Evolutionary conservation across 1,140 invertebrate species (phyloP).

Genomic region (Drosophila parabipectinata): DNA sequence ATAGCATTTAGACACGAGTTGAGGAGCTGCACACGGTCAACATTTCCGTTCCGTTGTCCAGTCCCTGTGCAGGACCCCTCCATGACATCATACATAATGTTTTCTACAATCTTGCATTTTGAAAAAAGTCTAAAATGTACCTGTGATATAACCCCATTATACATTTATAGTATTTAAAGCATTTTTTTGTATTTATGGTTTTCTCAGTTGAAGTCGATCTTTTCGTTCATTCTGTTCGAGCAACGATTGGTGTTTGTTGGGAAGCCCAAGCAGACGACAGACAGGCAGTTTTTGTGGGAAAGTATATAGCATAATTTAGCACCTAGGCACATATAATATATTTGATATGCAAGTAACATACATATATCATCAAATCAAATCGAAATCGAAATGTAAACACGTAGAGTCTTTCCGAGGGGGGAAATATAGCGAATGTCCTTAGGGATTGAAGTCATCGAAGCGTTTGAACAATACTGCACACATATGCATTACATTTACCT

Average conservation of each 20-base stretch:
- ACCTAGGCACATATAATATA: slow-evolving; percentile 72
- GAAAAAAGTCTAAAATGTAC: slow-evolving; percentile 81
- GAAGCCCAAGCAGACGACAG: slow-evolving; percentile 13
- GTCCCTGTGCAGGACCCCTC: slow-evolving; percentile 20
- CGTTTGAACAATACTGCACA: slow-evolving; percentile 59
- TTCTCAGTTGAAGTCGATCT: slow-evolving; percentile 38
- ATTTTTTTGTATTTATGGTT: slow-evolving; percentile 43
- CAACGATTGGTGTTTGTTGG: slow-evolving; percentile 53
- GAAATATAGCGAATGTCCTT: slow-evolving; percentile 27
- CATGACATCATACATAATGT: slow-evolving; percentile 69
- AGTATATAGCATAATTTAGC: slow-evolving; percentile 73
- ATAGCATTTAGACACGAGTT: slow-evolving; percentile 61
- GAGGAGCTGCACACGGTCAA: slow-evolving; percentile 19
- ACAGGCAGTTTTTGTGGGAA: slow-evolving; percentile 34
- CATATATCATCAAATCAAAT: slow-evolving; percentile 60
- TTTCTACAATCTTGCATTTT: slow-evolving; percentile 80
- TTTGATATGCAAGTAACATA: slow-evolving; percentile 71
- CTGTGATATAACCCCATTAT: slow-evolving; percentile 80
- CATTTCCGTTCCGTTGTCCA: slow-evolving; percentile 33
- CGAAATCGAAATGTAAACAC: slow-evolving; percentile 15
- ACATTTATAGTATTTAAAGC: slow-evolving; percentile 77
- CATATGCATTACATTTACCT: slow-evolving; percentile 52
- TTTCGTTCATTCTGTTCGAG: slow-evolving; percentile 35
- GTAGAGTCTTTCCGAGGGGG: slow-evolving; percentile 7
- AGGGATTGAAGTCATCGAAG: slow-evolving; percentile 70